Evolutionary conservation across 2,113 vertebrate species (phyloP).

Genomic region (Calidris pygmaea): DNA sequence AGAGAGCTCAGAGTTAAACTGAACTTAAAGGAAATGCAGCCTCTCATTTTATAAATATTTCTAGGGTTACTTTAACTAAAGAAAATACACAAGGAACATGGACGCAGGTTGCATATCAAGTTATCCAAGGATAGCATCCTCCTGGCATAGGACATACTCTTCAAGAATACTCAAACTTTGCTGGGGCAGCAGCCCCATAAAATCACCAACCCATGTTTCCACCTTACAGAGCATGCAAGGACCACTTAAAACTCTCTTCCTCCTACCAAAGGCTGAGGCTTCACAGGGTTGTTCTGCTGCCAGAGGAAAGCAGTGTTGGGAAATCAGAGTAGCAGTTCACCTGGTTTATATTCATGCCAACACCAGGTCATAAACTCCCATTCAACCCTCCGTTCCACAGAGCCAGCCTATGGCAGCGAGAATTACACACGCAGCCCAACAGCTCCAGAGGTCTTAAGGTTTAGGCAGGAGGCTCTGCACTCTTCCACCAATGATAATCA

Average conservation of each 20-base stretch:
- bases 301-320: background rate
- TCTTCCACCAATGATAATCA: background rate
- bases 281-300: background rate
- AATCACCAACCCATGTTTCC: background rate
- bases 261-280: background rate
- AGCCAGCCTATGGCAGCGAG: background rate
- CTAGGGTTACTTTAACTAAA: background rate
- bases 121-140: background rate
- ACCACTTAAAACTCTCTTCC: background rate
- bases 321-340: background rate
- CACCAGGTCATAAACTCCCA: background rate
- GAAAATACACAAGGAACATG: background rate
- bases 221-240: background rate
- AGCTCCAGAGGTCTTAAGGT: background rate
- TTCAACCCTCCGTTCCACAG: background rate
- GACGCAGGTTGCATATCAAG: background rate
- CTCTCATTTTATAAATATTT: background rate
- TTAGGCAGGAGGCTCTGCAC: background rate
- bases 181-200: background rate
- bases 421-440: background rate
- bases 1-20: background rate
- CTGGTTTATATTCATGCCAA: rapidly evolving
- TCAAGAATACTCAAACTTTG: background rate
- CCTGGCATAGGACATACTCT: background rate
- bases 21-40: background rate